Conservation (phyloP, 2,113 vertebrate species). For the Antechinus flavipes region DNA sequence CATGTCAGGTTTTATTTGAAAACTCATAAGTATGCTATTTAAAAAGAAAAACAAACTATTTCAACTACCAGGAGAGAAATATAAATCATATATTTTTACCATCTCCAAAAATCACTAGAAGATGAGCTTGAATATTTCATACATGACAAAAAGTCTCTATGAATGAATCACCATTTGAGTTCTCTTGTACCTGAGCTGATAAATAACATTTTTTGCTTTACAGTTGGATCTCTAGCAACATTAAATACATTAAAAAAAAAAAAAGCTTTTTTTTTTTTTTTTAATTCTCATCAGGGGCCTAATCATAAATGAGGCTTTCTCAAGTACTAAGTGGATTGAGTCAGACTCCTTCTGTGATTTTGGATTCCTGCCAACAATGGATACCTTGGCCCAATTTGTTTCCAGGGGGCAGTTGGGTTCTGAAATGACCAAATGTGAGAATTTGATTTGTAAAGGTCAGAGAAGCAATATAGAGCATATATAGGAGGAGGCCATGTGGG, state of each 20-base stretch:
- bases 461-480: neutral
- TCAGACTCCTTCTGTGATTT: neutral
- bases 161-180: constrained; percentile 82
- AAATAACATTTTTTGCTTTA: constrained; percentile 60
- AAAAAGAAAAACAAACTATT: constrained; percentile 82
- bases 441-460: constrained; percentile 34
- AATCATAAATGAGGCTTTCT: constrained; percentile 62
- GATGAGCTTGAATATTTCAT: constrained; percentile 86
- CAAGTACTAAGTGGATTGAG: neutral
- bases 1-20: constrained; percentile 83
- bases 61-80: constrained; percentile 64
- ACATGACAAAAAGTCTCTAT: constrained; percentile 81
- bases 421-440: constrained; percentile 16
- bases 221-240: constrained; percentile 67
- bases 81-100: constrained; percentile 85
- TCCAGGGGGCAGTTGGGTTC: constrained; percentile 7
- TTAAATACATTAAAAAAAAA: constrained; percentile 58
- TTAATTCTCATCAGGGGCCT: constrained; percentile 50
- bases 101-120: constrained; percentile 81
- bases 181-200: constrained; percentile 75
- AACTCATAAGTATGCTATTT: constrained; percentile 82
- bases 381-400: neutral
- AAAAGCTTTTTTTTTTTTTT: constrained; percentile 16
- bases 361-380: constrained; percentile 36
- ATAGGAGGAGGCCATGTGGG: neutral